Base-by-base conservation (phyloP, 1,140 invertebrate species). In the Venustaconcha ellipsiformis region DNA sequence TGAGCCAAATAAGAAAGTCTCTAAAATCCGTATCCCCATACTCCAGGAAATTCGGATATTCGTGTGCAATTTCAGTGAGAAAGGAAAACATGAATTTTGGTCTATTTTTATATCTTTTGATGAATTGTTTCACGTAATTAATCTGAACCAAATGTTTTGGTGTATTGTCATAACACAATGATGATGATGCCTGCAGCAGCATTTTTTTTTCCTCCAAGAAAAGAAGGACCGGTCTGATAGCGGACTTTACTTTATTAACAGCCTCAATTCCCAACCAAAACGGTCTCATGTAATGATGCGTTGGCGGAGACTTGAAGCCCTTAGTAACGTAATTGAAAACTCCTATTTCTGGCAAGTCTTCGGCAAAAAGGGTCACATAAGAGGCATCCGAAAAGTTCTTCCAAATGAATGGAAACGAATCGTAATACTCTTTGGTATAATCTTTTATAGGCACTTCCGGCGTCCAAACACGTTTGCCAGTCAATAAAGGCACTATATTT, bases 381-480 rank as follows among this genome's bases (percentile, higher is more conserved):
- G 91, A 90, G 15, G 78, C 58, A 0, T 82, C 23, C 0, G 88
- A 87, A 79, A 89, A 92, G 58, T 90, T 86, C 60, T 91, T 91
- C 91, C 91, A 92, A 26, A 92, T 87, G 59, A 92, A 90, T 0
- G 86, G 81, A 73, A 88, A 90, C 0, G 82, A 62, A 78, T 92
- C 91, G 77, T 90, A 88, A 2, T 83, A 79, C 13, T 80, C 76
- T 13, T 79, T 79, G 67, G 37, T 65, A 63, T 80, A 83, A 68
- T 84, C 88, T 59, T 84, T 84, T 85, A 79, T 87, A 15, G 81
- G 81, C 6, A 88, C 85, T 71, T 88, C 90, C 60, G 85, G 82
- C 23, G 72, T 62, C 69, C 65, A 79, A 14, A 70, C 72, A 70
- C 77, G 84, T 37, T 74, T 78, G 14, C 83, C 82, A 5, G 80